These are phyloP conservation scores for Drosophila neocordata DNA, from an alignment of 1,140 invertebrate genomes.

Conservation along the genomic window DNA sequence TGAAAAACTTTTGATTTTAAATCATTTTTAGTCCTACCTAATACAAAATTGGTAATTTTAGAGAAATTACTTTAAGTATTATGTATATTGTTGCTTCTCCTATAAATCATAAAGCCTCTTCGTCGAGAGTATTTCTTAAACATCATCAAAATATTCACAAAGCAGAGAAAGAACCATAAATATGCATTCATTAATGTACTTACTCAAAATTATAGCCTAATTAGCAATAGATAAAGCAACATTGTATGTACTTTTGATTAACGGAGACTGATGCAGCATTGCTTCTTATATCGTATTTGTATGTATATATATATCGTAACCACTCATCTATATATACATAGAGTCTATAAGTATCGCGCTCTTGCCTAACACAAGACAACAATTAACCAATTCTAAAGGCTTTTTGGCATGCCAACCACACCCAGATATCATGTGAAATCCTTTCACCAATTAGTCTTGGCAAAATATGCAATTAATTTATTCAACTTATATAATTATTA, in stretches of 20 bases:
- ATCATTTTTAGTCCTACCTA: too few species aligned
- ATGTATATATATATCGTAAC: slow-evolving; percentile 25
- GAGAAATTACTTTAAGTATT: background rate
- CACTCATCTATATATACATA: slow-evolving; percentile 25
- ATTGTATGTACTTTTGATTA: slow-evolving; percentile 48
- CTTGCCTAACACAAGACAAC: slow-evolving; percentile 20
- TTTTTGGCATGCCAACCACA: slow-evolving; percentile 49
- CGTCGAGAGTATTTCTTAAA: slow-evolving; percentile 32
- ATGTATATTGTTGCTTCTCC: background rate
- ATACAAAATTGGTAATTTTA: background rate
- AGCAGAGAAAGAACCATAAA: background rate
- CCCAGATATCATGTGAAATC: slow-evolving; percentile 49
- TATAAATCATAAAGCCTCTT: slow-evolving; percentile 1
- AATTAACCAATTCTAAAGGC: slow-evolving; percentile 35
- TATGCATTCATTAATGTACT: slow-evolving; percentile 38
- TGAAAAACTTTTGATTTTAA: too few species aligned
- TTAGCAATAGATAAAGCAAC: slow-evolving; percentile 57
- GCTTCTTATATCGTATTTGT: slow-evolving; percentile 45
- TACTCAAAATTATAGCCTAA: slow-evolving; percentile 53
- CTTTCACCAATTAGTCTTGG: slow-evolving; percentile 58
- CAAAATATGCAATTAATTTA: slow-evolving; percentile 65
- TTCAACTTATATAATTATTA: slow-evolving; percentile 52
- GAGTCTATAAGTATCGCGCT: slow-evolving; percentile 12
- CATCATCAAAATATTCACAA: slow-evolving; percentile 22
- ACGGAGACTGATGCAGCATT: slow-evolving; percentile 64